phyloP scores from a whole-genome alignment of 2,888 invertebrate species.

The Cyclophora albipunctata region DNA sequence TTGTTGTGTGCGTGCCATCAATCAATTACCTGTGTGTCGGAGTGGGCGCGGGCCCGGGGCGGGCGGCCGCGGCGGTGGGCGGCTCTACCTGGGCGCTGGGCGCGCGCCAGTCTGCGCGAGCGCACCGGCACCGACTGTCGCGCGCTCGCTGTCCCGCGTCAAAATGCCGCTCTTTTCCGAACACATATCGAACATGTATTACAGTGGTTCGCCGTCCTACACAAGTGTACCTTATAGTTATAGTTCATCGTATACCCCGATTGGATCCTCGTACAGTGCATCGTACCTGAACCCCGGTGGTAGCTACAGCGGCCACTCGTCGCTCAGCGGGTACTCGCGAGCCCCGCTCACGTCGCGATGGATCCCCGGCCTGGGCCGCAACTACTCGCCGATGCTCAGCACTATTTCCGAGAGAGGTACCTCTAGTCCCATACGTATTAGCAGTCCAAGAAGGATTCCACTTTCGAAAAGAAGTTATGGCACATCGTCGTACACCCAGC shows the following conservation, averaged over 20 bases:
- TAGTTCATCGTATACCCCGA: slow-evolving; percentile 54
- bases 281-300: slow-evolving; percentile 70
- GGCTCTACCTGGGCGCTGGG: slow-evolving; percentile 34
- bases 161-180: slow-evolving; percentile 82
- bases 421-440: slow-evolving; percentile 54
- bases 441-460: slow-evolving; percentile 61
- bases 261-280: slow-evolving; percentile 62
- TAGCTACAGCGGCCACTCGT: slow-evolving; percentile 64
- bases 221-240: slow-evolving; percentile 64
- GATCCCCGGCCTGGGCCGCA: slow-evolving; percentile 53
- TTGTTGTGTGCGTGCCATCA: slow-evolving; percentile 57
- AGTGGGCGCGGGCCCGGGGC: slow-evolving; percentile 23
- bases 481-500: slow-evolving; percentile 61
- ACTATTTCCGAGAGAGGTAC: slow-evolving; percentile 77
- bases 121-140: slow-evolving; percentile 37
- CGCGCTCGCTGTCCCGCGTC: slow-evolving; percentile 28
- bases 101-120: slow-evolving; percentile 47
- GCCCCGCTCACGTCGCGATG: slow-evolving; percentile 53
- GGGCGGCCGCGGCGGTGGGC: slow-evolving; percentile 26
- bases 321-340: slow-evolving; percentile 75
- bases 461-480: slow-evolving; percentile 67
- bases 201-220: slow-evolving; percentile 66
- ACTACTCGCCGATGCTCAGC: slow-evolving; percentile 83
- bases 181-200: slow-evolving; percentile 77
- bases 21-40: slow-evolving; percentile 59